Evolutionary conservation across 2,113 vertebrate species (phyloP), one percentile per base, ranked within the genome.

Genomic region (Oryzias curvinotus): DNA sequence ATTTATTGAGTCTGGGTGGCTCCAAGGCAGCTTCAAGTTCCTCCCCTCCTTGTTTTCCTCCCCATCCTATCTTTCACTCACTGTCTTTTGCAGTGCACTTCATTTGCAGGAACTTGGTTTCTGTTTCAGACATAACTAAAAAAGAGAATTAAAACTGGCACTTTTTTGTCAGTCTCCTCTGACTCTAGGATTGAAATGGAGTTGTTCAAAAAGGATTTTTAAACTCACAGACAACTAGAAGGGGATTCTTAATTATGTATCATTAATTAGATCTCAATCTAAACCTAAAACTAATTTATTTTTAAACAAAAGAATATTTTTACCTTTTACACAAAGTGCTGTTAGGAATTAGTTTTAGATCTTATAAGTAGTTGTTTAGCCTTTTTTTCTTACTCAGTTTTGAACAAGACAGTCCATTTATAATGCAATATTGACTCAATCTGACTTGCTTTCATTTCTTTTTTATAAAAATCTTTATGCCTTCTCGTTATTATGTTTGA

Each of bases 1-100:
- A 89, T 88, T 89, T 87, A 88, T 75, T 83, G 80, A 66, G 73
- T 87, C 80, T 86, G 77, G 81, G 76, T 68, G 5, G 73, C 82
- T 83, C 43, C 48, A 68, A 80, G 84, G 83, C 81, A 84, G 80
- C 73, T 80, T 85, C 62, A 71, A 86, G 80, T 77, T 89, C 76
- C 59, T 82, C 72, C 74, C 71, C 70, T 77, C 77, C 75, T 25
- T 54, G 36, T 66, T 66, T 71, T 46, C 56, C 53, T 57, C 55
- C 52, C 42, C 45, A 21, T 55, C 42, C 58, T 49, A 57, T 66
- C 68, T 25, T 55, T 61, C 30, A 57, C 16, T 56, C 45, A 44
- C 62, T 77, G 60, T 78, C 72, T 69, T 53, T 74, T 23, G 52
- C 75, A 52, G 49, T 63, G 58, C 80, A 75, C 68, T 85, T 81